A percentile compares a stretch with the other conserved stretches of the same genome.
These are phyloP conservation scores for Aelia acuminata DNA, from an alignment of 2,888 invertebrate genomes.

Conservation along the genomic window DNA sequence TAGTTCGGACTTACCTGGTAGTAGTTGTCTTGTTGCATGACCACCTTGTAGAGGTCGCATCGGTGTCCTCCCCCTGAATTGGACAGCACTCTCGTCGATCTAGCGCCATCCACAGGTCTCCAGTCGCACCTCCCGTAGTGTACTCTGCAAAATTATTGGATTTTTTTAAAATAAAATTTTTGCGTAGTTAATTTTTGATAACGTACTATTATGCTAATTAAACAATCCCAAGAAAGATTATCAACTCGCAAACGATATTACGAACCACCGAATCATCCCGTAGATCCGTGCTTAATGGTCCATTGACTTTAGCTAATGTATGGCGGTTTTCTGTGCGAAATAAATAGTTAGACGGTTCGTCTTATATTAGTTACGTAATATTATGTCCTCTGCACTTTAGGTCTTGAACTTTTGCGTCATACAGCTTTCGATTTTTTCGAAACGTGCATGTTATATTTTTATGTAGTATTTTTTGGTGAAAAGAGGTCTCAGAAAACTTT, in stretches of 20 bases:
- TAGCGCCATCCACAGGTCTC: constrained; percentile 48
- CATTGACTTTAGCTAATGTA: neutral
- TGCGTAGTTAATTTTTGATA: neutral
- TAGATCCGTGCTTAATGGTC: neutral
- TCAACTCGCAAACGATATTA: neutral
- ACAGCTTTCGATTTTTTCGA: neutral
- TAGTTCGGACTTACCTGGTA: constrained; percentile 69
- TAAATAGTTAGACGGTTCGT: neutral
- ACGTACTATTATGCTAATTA: neutral
- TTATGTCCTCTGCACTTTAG: neutral
- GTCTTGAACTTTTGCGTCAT: constrained; percentile 11
- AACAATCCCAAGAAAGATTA: neutral
- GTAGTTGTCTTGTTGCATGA: constrained; percentile 78
- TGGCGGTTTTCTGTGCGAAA: neutral
- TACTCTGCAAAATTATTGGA: neutral
- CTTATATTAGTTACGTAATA: neutral
- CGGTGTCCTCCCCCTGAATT: constrained; percentile 66
- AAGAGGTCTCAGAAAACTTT: too few relatives aligned
- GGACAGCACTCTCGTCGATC: neutral
- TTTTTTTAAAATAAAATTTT: neutral
- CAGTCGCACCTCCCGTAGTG: constrained; percentile 36
- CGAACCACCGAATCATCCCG: neutral
- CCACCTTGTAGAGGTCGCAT: constrained; percentile 79
- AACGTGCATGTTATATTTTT: too few relatives aligned
- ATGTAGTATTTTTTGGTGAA: too few relatives aligned